Conservation (phyloP, 2,888 invertebrate species). For the Drosophila stalkeri region DNA sequence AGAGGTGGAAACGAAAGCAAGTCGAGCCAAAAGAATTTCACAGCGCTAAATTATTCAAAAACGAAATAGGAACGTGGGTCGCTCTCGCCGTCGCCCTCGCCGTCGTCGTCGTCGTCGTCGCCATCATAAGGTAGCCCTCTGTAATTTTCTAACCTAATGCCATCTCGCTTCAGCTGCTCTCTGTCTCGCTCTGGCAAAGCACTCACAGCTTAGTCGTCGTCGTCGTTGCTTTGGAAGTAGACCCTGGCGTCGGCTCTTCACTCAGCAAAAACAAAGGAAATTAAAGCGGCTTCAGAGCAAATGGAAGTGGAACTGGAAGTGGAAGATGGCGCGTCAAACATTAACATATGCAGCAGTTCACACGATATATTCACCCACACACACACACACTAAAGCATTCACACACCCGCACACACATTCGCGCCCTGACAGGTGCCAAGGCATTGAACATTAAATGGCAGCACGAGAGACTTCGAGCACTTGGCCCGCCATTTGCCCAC, state of each 20-base stretch:
- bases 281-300: slow-evolving; percentile 40
- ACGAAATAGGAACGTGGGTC: slow-evolving; percentile 66
- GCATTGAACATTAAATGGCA: slow-evolving; percentile 74
- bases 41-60: slow-evolving; percentile 78
- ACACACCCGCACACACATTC: slow-evolving; percentile 18
- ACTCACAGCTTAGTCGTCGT: background rate
- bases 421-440: slow-evolving; percentile 72
- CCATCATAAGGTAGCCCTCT: slow-evolving; percentile 59
- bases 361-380: slow-evolving; percentile 73
- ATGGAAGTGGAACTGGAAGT: slow-evolving; percentile 36
- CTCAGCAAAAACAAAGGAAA: slow-evolving; percentile 57
- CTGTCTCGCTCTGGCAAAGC: slow-evolving; percentile 38
- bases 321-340: slow-evolving; percentile 72
- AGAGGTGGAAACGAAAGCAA: slow-evolving; percentile 54
- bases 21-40: slow-evolving; percentile 66
- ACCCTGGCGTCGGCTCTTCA: slow-evolving; percentile 29
- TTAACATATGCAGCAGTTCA: slow-evolving; percentile 79
- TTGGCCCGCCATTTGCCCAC: slow-evolving; percentile 26
- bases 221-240: slow-evolving; percentile 23
- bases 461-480: slow-evolving; percentile 8
- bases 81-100: slow-evolving; percentile 11
- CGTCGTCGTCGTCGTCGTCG: slow-evolving; percentile 13
- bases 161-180: slow-evolving; percentile 31
- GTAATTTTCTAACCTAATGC: slow-evolving; percentile 70
- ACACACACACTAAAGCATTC: slow-evolving; percentile 15